Evolutionary conservation across 2,888 invertebrate species (phyloP).

Genomic region (Alsophila aescularia): DNA sequence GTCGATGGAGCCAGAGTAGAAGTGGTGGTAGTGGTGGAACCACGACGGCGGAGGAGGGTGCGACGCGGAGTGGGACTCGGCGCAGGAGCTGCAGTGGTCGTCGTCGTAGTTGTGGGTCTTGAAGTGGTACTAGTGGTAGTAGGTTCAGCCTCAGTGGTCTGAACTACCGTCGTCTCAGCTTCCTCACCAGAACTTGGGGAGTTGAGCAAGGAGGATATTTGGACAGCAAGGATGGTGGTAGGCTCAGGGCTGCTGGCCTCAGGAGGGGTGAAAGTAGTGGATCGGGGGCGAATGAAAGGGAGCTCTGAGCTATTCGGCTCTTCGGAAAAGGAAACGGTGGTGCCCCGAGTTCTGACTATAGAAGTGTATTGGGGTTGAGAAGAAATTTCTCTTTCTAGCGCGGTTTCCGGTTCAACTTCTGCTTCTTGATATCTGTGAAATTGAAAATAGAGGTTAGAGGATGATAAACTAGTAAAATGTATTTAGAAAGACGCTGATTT

Average conservation of each 20-base stretch:
- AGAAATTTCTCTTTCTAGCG: conserved; percentile 75
- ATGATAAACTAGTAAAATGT: background rate
- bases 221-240: conserved; percentile 73
- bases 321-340: conserved; percentile 53
- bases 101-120: conserved; percentile 49
- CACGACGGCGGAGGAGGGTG: conserved; percentile 56
- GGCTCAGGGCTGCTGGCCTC: conserved; percentile 63
- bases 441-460: background rate
- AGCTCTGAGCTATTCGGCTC: conserved; percentile 54
- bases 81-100: conserved; percentile 41
- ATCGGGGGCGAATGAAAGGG: conserved; percentile 57
- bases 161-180: conserved; percentile 50
- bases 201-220: conserved; percentile 76
- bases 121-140: conserved; percentile 56
- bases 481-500: background rate
- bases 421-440: conserved; percentile 61
- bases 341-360: conserved; percentile 66
- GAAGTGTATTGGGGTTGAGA: conserved; percentile 74
- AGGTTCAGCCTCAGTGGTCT: conserved; percentile 51
- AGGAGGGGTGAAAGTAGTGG: conserved; percentile 55
- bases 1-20: conserved; percentile 54
- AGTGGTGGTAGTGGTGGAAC: conserved; percentile 54
- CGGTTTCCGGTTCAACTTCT: conserved; percentile 65
- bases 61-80: conserved; percentile 51
- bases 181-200: conserved; percentile 57